Base-by-base conservation (phyloP, 2,888 invertebrate genomes). In the Ashinkailepas kermadecensis region DNA sequence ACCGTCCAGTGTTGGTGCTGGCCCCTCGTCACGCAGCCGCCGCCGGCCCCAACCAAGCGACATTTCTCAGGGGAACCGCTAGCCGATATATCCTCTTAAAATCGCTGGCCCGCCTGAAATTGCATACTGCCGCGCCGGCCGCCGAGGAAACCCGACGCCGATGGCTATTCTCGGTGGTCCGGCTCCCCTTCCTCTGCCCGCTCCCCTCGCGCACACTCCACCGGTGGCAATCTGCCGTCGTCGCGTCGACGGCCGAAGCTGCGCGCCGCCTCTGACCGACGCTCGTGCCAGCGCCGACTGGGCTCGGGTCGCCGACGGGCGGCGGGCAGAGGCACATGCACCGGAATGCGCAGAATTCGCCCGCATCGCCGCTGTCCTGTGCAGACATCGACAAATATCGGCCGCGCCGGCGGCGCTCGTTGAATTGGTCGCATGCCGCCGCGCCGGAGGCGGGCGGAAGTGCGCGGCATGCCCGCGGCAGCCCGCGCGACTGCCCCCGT, bases 381-480 rank as follows among this genome's bases (percentile, higher is more conserved):
- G 39, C 70, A 70, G 15, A 70, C 39, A 70, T 70, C 70, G 70
- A 6, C 70, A 70, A 70, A 70, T 70, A 70, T 15, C 67, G 23
- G 23, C 25, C 67, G 67, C 11, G 11, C 39, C 11, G 67, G 67
- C 10, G 39, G 23, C 3, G 39, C 70, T 7, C 13, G 39, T 15
- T 15, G 39, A 25, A 70, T 70, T 12, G 70, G 39, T 39, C 39
- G 15, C 39, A 15, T 39, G 70, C 70, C 70, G 39, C 15, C 39
- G 39, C 70, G 39, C 15, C 70, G 39, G 25, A 39, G 4, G 39
- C 39, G 39, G 39, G 4, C 39, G 2, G 4, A 39, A 39, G 39
- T 39, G 39, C 39, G 39, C 39, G 39, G 1, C 39, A 4, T 39
- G 39, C 4, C 39, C 39, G 39, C 39, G 4, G 39, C 39, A 39